Evolutionary conservation across 2,113 vertebrate genomes (phyloP).

Genomic region (Holacanthus passer): DNA sequence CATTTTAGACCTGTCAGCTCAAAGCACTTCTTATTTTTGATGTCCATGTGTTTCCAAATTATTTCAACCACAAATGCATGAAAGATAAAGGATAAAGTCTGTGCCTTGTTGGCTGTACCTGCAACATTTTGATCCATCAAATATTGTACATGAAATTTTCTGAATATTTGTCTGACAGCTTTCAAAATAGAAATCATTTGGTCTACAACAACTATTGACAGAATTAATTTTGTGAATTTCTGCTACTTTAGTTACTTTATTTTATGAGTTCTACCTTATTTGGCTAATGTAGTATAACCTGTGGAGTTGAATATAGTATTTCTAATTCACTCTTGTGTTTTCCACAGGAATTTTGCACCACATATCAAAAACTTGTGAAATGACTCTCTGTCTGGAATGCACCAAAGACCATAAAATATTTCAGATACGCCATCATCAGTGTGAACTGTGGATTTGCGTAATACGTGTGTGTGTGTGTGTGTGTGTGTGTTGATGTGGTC

Average conservation of each 20-base stretch:
- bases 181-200: not conserved
- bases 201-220: too few species aligned
- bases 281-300: not conserved
- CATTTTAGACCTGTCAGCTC: not conserved
- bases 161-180: not conserved
- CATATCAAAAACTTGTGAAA: slow-evolving; percentile 21
- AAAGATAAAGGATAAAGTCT: not conserved
- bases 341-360: slow-evolving; percentile 25
- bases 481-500: not conserved
- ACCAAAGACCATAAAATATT: not conserved
- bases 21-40: not conserved
- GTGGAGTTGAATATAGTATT: not conserved
- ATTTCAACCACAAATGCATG: not conserved
- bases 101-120: not conserved
- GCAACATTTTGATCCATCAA: not conserved
- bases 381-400: not conserved
- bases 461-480: not conserved
- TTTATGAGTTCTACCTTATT: not conserved
- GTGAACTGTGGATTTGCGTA: not conserved
- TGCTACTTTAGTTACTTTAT: not conserved
- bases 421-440: not conserved
- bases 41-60: not conserved
- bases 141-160: not conserved
- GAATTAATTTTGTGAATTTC: not conserved
- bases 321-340: slow-evolving; percentile 2